Conservation (phyloP, 2,113 vertebrate species). For the Callipepla squamata region DNA sequence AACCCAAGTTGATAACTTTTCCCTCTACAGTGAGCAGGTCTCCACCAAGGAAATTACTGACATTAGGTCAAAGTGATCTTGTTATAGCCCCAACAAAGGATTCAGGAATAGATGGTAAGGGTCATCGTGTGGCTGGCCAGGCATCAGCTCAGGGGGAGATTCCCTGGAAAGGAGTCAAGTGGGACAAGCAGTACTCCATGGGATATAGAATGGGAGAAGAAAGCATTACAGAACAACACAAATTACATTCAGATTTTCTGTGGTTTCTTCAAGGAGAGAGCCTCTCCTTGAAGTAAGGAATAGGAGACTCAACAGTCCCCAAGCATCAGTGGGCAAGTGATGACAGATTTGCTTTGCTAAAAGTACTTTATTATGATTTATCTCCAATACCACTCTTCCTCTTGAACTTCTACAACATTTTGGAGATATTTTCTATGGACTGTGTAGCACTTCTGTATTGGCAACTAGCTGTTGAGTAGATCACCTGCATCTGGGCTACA, state of each 20-base stretch:
- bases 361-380: background rate
- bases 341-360: background rate
- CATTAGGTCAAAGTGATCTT: background rate
- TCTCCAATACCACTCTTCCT: background rate
- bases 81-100: background rate
- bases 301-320: background rate
- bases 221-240: background rate
- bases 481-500: background rate
- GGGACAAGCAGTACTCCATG: fast-evolving
- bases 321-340: background rate
- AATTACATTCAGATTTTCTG: background rate
- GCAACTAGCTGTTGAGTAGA: background rate
- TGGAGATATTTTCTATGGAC: background rate
- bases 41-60: background rate
- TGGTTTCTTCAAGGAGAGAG: background rate
- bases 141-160: fast-evolving
- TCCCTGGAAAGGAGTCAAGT: background rate
- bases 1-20: background rate
- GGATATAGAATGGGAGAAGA: background rate
- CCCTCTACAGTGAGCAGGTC: background rate
- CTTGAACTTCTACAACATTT: background rate
- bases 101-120: background rate
- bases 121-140: background rate
- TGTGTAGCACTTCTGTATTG: background rate
- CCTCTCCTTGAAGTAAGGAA: background rate